A percentile compares a stretch with the other conserved stretches of the same genome.
phyloP scores from a whole-genome alignment of 2,113 vertebrate genomes.

The Rousettus leschenaultii region DNA sequence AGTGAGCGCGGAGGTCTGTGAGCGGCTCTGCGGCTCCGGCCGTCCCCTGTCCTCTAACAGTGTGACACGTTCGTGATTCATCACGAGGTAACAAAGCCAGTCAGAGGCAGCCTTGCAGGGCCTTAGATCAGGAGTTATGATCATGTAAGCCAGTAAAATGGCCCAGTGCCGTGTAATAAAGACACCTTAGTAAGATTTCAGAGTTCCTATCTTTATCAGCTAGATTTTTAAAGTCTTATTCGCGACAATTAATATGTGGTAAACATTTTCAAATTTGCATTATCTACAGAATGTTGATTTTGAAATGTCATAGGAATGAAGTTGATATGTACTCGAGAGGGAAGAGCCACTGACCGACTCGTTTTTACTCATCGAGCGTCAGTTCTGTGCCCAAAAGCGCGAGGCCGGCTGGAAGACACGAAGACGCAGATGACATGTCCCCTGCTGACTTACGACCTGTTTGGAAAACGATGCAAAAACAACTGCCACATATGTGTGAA shows the following conservation, averaged over 20 bases:
- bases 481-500: background rate
- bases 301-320: background rate
- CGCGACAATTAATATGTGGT: background rate
- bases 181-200: background rate
- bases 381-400: background rate
- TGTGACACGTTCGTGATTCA: background rate
- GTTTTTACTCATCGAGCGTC: background rate
- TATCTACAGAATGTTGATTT: background rate
- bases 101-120: background rate
- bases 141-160: background rate
- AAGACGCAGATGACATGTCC: background rate
- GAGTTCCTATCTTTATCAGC: background rate
- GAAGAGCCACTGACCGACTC: background rate
- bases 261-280: background rate
- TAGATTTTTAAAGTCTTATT: background rate
- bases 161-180: background rate
- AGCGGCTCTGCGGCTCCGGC: background rate
- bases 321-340: background rate
- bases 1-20: background rate
- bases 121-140: background rate
- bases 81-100: background rate
- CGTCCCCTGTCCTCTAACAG: background rate
- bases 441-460: background rate
- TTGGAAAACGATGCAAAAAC: background rate
- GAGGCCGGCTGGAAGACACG: background rate